These are phyloP conservation scores for Cosmopolites sordidus DNA, from an alignment of 2,888 invertebrate genomes.

Conservation along the genomic window DNA sequence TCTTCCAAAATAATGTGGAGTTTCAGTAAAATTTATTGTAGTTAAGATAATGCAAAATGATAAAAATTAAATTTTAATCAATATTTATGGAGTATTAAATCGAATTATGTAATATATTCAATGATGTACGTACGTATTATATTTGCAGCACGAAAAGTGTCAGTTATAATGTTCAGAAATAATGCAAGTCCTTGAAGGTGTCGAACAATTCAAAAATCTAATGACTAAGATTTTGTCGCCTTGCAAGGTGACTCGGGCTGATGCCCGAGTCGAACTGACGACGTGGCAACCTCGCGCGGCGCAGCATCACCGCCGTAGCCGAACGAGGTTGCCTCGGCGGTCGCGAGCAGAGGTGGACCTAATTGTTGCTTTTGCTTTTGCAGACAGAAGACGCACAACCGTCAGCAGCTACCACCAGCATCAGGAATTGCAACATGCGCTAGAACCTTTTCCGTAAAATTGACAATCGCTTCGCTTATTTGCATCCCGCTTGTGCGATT, in stretches of 20 bases:
- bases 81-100: too few species aligned
- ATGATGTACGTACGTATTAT: too few species aligned
- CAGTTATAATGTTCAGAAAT: too few species aligned
- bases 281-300: slow-evolving; percentile 20
- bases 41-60: too few species aligned
- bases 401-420: slow-evolving; percentile 35
- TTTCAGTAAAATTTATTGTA: too few species aligned
- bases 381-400: slow-evolving; percentile 38
- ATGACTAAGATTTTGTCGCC: too few species aligned
- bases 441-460: slow-evolving; percentile 36
- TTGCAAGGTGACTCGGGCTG: not conserved
- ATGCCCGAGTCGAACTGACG: not conserved
- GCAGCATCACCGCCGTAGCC: slow-evolving; percentile 19
- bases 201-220: too few species aligned
- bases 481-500: slow-evolving; percentile 46
- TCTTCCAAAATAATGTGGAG: too few species aligned
- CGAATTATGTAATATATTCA: too few species aligned
- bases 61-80: too few species aligned
- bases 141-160: too few species aligned
- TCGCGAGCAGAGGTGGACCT: slow-evolving; percentile 11
- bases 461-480: slow-evolving; percentile 48
- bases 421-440: slow-evolving; percentile 47
- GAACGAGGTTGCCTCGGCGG: slow-evolving; percentile 18
- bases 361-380: slow-evolving; percentile 37
- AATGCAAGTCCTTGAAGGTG: too few species aligned